Conservation (phyloP, 1,140 invertebrate genomes). For the Monochamus saltuarius region DNA sequence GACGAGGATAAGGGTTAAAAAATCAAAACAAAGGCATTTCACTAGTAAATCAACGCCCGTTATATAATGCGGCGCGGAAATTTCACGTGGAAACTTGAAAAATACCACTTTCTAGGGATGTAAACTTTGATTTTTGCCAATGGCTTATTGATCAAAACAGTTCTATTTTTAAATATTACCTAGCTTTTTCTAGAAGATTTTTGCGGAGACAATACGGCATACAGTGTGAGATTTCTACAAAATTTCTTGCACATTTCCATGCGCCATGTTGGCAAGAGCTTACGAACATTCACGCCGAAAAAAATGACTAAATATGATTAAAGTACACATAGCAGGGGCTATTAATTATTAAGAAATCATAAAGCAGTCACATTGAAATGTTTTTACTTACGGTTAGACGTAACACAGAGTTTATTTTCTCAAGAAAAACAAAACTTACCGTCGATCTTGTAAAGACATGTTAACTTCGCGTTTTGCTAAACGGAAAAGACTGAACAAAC, state of each 20-base stretch:
- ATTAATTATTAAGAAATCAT: constrained; percentile 14
- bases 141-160: background rate
- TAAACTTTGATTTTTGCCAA: background rate
- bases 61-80: too few species aligned
- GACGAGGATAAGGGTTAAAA: background rate
- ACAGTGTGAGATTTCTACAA: constrained; percentile 1
- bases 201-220: background rate
- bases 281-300: constrained; percentile 46
- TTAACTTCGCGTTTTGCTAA: constrained; percentile 67
- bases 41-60: too few species aligned
- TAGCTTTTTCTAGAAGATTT: background rate
- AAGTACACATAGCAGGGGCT: constrained; percentile 28
- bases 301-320: constrained; percentile 23
- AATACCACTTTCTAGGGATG: too few species aligned
- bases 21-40: too few species aligned
- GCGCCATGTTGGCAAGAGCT: constrained; percentile 71
- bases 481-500: constrained; percentile 63
- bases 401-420: constrained; percentile 25
- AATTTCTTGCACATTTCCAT: constrained; percentile 47
- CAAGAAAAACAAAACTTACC: constrained; percentile 62
- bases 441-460: constrained; percentile 76
- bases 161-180: background rate
- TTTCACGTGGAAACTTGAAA: too few species aligned
- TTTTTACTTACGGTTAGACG: constrained; percentile 26
- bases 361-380: constrained; percentile 16